A percentile compares a stretch with the other conserved stretches of the same genome.
Evolutionary conservation across 2,797 vertebrate species (phyloP).

Genomic region (Vireo griseus): DNA sequence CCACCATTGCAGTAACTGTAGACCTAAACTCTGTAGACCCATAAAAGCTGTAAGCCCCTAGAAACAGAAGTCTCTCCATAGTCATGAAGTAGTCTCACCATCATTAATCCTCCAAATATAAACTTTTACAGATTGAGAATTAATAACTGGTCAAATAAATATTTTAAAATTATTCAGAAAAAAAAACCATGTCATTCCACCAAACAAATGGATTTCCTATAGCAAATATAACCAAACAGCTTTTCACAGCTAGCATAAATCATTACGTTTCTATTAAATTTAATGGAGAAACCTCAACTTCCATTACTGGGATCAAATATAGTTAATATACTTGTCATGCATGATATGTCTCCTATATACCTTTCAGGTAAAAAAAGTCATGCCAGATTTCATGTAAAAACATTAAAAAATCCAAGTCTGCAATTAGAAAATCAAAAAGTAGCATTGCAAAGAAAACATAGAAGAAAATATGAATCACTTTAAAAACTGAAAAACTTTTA

Average conservation of each 20-base stretch:
- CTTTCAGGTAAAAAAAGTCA: background rate
- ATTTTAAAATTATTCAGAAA: background rate
- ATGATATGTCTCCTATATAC: background rate
- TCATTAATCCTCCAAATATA: background rate
- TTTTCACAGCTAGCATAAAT: background rate
- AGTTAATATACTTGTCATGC: background rate
- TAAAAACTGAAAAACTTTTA: background rate
- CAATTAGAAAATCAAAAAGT: background rate
- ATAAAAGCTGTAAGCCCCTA: background rate
- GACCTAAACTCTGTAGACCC: background rate
- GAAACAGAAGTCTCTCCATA: background rate
- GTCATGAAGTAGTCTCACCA: background rate
- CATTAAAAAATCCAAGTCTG: background rate
- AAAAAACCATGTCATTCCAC: background rate
- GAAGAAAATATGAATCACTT: background rate
- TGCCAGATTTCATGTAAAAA: background rate
- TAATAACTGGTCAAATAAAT: background rate
- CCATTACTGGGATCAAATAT: background rate
- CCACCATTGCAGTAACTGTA: fast-evolving
- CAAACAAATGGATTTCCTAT: constrained; percentile 20
- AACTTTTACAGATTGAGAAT: background rate
- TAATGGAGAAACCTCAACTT: background rate
- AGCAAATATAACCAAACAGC: background rate
- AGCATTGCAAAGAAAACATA: background rate
- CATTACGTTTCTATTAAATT: background rate